Evolutionary conservation across 2,797 vertebrate species (phyloP).

Genomic region (Cyclura pinguis): DNA sequence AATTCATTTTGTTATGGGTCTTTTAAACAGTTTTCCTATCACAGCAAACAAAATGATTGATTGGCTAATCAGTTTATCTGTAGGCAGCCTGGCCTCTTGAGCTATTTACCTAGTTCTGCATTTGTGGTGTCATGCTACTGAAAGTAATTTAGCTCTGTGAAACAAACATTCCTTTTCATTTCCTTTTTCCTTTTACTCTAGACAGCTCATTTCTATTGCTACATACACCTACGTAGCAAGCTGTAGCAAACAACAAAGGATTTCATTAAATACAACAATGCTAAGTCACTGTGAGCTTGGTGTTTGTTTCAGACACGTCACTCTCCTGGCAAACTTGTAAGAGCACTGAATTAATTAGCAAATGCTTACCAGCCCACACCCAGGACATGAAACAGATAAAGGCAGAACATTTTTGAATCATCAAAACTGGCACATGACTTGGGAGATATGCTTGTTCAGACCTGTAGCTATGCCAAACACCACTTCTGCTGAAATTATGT

Average conservation of each 20-base stretch:
- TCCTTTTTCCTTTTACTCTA: slow-evolving; percentile 34
- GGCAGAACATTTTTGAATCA: background rate
- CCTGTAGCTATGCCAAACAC: slow-evolving; percentile 36
- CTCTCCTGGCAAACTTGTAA: background rate
- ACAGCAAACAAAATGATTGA: slow-evolving; percentile 3
- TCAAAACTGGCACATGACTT: background rate
- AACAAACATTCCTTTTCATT: slow-evolving; percentile 52
- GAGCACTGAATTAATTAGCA: slow-evolving; percentile 26
- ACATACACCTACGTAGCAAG: slow-evolving; percentile 57
- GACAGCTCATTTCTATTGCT: slow-evolving; percentile 44
- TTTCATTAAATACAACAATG: slow-evolving; percentile 49
- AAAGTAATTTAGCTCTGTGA: background rate
- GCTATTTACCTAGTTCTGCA: background rate
- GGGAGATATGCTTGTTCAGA: slow-evolving; percentile 41
- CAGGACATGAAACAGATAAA: slow-evolving; percentile 2
- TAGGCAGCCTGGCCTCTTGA: background rate
- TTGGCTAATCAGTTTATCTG: background rate
- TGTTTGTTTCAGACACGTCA: slow-evolving; percentile 24
- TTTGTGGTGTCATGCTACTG: background rate
- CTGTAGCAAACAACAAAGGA: slow-evolving; percentile 22
- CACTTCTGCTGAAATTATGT: slow-evolving; percentile 13
- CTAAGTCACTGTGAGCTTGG: slow-evolving; percentile 74
- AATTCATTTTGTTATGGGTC: background rate
- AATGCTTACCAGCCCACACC: background rate
- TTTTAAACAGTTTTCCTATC: background rate